Evolutionary conservation across 2,888 invertebrate genomes (phyloP).

Genomic region (Mongoloraphidia duomilia): DNA sequence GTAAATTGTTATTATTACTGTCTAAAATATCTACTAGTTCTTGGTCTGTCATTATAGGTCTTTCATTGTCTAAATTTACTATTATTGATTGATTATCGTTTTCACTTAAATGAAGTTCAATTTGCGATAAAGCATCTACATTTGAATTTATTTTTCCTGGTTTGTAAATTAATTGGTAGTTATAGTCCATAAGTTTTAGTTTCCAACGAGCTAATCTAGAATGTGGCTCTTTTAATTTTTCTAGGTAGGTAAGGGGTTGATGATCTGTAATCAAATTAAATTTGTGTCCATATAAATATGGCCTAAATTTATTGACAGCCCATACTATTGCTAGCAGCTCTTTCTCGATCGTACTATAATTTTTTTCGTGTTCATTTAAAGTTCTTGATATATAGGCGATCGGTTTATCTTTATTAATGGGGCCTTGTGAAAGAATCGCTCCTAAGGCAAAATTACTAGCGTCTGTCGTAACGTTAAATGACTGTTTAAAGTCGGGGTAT

Average conservation of each 20-base stretch:
- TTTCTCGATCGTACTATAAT: slow-evolving; percentile 24
- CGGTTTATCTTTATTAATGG: slow-evolving; percentile 19
- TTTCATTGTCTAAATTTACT: not conserved
- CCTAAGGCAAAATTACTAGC: slow-evolving; percentile 21
- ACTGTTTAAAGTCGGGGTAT: slow-evolving; percentile 7
- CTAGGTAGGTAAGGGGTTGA: slow-evolving; percentile 22
- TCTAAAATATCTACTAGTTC: too few species aligned
- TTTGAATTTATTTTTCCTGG: slow-evolving; percentile 18
- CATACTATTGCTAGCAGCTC: slow-evolving; percentile 25
- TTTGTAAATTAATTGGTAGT: slow-evolving; percentile 21
- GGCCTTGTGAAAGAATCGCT: slow-evolving; percentile 20
- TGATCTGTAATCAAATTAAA: slow-evolving; percentile 25
- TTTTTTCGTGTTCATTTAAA: slow-evolving; percentile 21
- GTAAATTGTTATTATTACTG: too few species aligned
- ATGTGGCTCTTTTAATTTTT: slow-evolving; percentile 20
- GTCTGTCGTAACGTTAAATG: slow-evolving; percentile 22
- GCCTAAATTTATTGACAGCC: slow-evolving; percentile 22
- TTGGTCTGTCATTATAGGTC: not conserved
- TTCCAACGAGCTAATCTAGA: slow-evolving; percentile 20
- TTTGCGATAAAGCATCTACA: slow-evolving; percentile 20
- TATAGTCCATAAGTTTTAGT: slow-evolving; percentile 20
- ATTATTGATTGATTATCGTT: not conserved
- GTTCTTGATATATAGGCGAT: slow-evolving; percentile 24
- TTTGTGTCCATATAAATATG: slow-evolving; percentile 24
- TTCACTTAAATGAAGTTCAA: slow-evolving; percentile 1